Percentiles rank a stretch among this genome's conserved stretches.
phyloP scores from a whole-genome alignment of 2,888 invertebrate genomes.

The Ochropacha duplaris region DNA sequence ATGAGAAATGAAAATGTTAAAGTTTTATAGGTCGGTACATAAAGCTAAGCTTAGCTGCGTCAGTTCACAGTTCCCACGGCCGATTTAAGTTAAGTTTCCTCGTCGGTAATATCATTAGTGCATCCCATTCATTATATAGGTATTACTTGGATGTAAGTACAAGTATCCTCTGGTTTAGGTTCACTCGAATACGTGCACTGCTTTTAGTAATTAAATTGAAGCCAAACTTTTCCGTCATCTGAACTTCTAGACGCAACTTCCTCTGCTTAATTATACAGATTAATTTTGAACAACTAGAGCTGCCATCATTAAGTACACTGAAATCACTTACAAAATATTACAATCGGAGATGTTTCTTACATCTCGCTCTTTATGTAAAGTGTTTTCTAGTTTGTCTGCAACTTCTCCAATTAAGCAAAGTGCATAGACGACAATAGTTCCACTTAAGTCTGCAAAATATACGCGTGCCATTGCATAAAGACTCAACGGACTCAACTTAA shows the following conservation, averaged over 20 bases:
- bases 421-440: background rate
- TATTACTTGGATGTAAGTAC: too few species aligned
- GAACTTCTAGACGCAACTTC: too few species aligned
- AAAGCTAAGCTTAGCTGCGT: background rate
- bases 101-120: slow-evolving; percentile 2
- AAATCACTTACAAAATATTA: background rate
- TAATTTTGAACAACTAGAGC: background rate
- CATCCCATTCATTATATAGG: background rate
- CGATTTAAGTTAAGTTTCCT: slow-evolving; percentile 4
- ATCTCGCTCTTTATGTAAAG: background rate
- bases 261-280: too few species aligned
- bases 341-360: background rate
- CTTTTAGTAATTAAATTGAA: too few species aligned
- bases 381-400: background rate
- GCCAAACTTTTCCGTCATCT: too few species aligned
- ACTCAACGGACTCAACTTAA: background rate
- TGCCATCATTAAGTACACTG: background rate
- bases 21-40: background rate
- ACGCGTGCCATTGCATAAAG: background rate
- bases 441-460: background rate
- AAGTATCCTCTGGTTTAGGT: too few species aligned
- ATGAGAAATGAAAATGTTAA: background rate
- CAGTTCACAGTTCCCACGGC: background rate
- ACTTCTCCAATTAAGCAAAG: background rate
- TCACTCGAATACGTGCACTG: too few species aligned